Evolutionary conservation across 2,113 vertebrate species (phyloP).

Genomic region (Chaetorhynchus papuensis): DNA sequence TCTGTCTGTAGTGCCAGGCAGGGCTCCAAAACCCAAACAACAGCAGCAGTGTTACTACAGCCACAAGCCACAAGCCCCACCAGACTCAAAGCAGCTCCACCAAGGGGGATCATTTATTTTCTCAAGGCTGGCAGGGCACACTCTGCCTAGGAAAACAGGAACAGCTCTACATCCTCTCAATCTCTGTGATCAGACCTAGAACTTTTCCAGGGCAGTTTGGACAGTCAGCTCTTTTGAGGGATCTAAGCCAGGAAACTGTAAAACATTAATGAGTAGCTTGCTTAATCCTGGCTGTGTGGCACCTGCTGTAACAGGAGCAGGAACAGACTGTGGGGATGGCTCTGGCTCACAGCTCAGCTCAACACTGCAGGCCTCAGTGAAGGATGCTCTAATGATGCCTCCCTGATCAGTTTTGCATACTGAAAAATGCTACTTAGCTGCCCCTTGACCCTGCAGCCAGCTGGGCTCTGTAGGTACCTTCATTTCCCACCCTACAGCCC

Average conservation of each 20-base stretch:
- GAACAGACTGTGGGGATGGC: neutral
- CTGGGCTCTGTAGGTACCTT: rapidly evolving
- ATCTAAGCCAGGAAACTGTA: neutral
- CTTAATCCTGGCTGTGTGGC: neutral
- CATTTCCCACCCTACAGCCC: neutral
- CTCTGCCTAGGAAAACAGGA: neutral
- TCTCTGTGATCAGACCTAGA: neutral
- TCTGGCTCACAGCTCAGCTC: neutral
- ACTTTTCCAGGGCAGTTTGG: neutral
- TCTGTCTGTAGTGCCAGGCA: neutral
- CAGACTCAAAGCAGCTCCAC: neutral
- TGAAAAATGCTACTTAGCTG: neutral
- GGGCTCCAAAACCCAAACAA: constrained; percentile 23
- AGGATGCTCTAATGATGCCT: neutral
- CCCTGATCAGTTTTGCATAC: neutral
- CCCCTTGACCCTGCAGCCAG: neutral
- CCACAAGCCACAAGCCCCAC: neutral
- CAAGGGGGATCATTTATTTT: neutral
- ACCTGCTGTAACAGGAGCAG: neutral
- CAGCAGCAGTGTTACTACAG: neutral
- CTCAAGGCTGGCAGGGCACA: rapidly evolving
- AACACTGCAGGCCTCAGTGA: rapidly evolving
- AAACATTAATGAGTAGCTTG: neutral
- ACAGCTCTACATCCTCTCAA: neutral
- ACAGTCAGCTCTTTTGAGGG: neutral